A percentile compares a stretch with the other conserved stretches of the same genome.
phyloP scores from a whole-genome alignment of 1,140 invertebrate genomes.

The Sminthurinus signatus region DNA sequence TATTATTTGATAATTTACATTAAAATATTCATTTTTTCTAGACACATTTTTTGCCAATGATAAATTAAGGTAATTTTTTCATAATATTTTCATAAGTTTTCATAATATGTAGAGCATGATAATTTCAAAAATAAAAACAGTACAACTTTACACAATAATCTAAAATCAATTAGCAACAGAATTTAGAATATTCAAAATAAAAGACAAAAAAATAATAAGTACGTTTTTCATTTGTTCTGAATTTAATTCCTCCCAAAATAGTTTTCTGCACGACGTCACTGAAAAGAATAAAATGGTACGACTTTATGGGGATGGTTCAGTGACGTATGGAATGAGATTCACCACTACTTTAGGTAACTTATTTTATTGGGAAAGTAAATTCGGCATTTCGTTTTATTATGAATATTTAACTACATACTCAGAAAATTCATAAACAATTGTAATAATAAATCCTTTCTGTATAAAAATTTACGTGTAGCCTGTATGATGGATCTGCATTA shows the following conservation, averaged over 20 bases:
- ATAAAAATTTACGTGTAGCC: too few species aligned
- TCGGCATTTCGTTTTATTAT: too few species aligned
- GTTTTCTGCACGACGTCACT: constrained; percentile 95
- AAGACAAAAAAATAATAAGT: too few species aligned
- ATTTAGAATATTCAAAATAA: too few species aligned
- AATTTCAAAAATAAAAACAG: background rate
- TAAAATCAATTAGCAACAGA: too few species aligned
- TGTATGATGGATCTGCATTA: constrained; percentile 99
- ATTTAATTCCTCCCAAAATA: constrained; percentile 45
- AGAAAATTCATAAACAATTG: too few species aligned
- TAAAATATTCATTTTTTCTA: constrained; percentile 48
- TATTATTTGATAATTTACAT: too few species aligned
- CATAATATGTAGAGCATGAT: background rate
- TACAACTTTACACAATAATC: too few species aligned
- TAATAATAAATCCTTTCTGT: too few species aligned
- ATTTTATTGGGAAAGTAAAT: too few species aligned
- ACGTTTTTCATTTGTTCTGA: background rate
- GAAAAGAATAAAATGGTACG: constrained; percentile 96
- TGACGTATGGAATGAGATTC: constrained; percentile 97
- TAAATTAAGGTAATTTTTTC: constrained; percentile 80
- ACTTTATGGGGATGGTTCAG: constrained; percentile 79
- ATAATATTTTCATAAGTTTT: too few species aligned
- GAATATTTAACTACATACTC: too few species aligned
- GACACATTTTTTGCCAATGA: constrained; percentile 99
- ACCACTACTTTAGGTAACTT: constrained; percentile 96